Conservation (phyloP, 2,113 vertebrate species). For the Barbus barbus region DNA sequence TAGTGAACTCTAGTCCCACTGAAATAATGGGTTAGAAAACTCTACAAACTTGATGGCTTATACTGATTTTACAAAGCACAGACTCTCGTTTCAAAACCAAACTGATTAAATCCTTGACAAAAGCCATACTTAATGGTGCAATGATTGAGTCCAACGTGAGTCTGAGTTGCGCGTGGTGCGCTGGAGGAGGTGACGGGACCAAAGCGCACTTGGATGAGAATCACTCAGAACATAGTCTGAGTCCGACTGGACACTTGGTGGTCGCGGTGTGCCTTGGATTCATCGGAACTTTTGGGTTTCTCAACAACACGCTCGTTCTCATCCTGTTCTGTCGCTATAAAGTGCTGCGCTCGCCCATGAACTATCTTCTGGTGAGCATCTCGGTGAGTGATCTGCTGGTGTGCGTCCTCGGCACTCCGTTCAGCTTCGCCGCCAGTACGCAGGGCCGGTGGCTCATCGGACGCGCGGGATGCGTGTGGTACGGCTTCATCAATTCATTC, state of each 20-base stretch:
- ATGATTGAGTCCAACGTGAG: conserved; percentile 72
- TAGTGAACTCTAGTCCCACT: conserved; percentile 5
- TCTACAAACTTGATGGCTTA: background rate
- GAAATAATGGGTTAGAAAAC: conserved; percentile 26
- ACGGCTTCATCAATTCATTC: conserved; percentile 79
- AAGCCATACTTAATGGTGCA: background rate
- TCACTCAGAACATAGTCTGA: conserved; percentile 60
- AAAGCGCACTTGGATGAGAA: conserved; percentile 48
- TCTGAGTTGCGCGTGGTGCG: conserved; percentile 62
- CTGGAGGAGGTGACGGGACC: conserved; percentile 41
- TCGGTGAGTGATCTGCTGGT: conserved; percentile 79
- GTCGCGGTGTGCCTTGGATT: conserved; percentile 77
- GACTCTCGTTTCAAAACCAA: background rate
- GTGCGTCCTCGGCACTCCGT: conserved; percentile 74
- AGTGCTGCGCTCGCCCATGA: conserved; percentile 79
- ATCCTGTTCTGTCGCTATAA: conserved; percentile 77
- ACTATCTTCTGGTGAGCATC: conserved; percentile 81
- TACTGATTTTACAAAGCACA: conserved; percentile 15
- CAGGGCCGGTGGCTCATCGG: conserved; percentile 80
- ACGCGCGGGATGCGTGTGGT: conserved; percentile 78
- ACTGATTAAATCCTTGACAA: background rate
- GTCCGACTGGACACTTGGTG: conserved; percentile 74
- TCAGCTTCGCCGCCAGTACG: conserved; percentile 80
- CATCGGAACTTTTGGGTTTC: conserved; percentile 74
- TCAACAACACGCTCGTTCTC: conserved; percentile 74